phyloP scores from a whole-genome alignment of 1,140 invertebrate species.

The Calephelis nemesis region DNA sequence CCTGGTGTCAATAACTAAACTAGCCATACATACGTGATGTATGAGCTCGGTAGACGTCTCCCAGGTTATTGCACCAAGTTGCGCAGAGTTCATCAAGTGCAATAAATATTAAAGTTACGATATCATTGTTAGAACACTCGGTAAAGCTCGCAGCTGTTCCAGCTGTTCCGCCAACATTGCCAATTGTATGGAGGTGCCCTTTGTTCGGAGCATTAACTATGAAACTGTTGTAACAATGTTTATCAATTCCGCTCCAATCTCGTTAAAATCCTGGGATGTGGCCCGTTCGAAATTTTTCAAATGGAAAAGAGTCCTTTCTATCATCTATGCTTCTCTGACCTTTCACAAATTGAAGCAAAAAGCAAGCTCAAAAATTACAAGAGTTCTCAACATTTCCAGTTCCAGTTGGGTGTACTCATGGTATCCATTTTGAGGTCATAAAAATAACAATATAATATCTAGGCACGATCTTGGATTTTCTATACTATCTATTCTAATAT shows the following conservation, averaged over 20 bases:
- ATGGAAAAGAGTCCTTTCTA: too few relatives aligned
- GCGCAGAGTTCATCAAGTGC: slow-evolving; percentile 68
- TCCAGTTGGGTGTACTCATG: too few relatives aligned
- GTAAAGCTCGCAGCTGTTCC: slow-evolving; percentile 59
- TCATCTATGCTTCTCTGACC: not conserved
- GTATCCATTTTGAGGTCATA: too few relatives aligned
- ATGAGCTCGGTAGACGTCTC: slow-evolving; percentile 34
- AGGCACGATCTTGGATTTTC: too few relatives aligned
- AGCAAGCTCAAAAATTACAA: too few relatives aligned
- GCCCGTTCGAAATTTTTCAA: not conserved
- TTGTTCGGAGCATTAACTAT: slow-evolving; percentile 68
- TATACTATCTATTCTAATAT: too few relatives aligned
- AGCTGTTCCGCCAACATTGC: slow-evolving; percentile 67
- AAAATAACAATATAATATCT: too few relatives aligned
- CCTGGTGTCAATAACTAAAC: not conserved
- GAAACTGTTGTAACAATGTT: slow-evolving; percentile 62
- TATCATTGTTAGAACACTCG: slow-evolving; percentile 72
- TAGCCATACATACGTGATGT: slow-evolving; percentile 7
- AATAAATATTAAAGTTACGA: slow-evolving; percentile 78
- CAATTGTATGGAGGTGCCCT: slow-evolving; percentile 63
- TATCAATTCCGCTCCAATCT: slow-evolving; percentile 37
- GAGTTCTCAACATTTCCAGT: too few relatives aligned
- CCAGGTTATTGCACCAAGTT: slow-evolving; percentile 51
- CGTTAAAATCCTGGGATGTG: slow-evolving; percentile 9
- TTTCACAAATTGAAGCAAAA: not conserved